Percentiles rank a stretch among this genome's conserved stretches.
These are phyloP conservation scores for Melinaea marsaeus DNA, from an alignment of 2,888 invertebrate species.

Conservation along the genomic window DNA sequence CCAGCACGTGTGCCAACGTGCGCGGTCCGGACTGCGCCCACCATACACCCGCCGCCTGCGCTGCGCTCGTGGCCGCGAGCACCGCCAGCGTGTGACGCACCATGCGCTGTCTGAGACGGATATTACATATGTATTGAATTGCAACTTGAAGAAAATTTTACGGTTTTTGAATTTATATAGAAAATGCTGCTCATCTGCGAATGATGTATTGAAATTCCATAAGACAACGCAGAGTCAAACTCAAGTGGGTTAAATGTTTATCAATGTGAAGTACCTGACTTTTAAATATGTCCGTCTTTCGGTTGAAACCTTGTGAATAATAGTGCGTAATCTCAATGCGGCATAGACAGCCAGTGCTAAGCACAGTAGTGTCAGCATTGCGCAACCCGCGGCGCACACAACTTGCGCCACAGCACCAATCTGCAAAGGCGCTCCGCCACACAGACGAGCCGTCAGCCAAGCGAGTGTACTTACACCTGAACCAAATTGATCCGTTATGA, in stretches of 20 bases:
- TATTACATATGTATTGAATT: not conserved
- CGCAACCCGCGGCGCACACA: slow-evolving; percentile 83
- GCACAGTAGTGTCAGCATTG: slow-evolving; percentile 82
- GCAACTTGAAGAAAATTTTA: too few relatives aligned
- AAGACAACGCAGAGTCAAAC: too few relatives aligned
- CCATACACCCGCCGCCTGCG: slow-evolving; percentile 63
- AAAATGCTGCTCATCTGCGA: too few relatives aligned
- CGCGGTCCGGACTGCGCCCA: slow-evolving; percentile 65
- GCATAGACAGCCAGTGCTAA: slow-evolving; percentile 83
- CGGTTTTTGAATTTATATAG: too few relatives aligned
- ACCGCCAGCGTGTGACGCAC: slow-evolving; percentile 60
- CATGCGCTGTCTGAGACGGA: slow-evolving; percentile 44
- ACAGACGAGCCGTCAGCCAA: too few relatives aligned
- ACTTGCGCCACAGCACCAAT: slow-evolving; percentile 77
- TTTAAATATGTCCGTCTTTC: slow-evolving; percentile 77
- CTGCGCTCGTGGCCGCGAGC: slow-evolving; percentile 53
- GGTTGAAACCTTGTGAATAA: slow-evolving; percentile 77
- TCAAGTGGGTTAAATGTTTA: too few relatives aligned
- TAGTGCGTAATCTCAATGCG: slow-evolving; percentile 77
- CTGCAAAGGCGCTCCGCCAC: slow-evolving; percentile 48
- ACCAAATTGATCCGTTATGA: too few relatives aligned
- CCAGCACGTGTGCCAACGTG: slow-evolving; percentile 48
- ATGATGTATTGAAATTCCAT: too few relatives aligned
- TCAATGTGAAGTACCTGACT: slow-evolving; percentile 61
- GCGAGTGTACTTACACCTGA: too few relatives aligned